phyloP scores from a whole-genome alignment of 2,888 invertebrate genomes.

The Heliconius erato region DNA sequence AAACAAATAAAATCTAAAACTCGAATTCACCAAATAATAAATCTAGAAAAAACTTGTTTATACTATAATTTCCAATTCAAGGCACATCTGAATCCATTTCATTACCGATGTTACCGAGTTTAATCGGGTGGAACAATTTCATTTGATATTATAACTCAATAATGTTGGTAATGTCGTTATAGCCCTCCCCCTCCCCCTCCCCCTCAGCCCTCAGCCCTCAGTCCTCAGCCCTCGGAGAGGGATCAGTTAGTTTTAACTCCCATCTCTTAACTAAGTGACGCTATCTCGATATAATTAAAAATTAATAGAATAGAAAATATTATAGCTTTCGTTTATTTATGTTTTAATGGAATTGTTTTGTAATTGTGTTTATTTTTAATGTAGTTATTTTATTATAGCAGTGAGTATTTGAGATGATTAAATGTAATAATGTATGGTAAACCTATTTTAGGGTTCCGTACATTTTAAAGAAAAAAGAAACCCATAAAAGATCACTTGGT shows the following conservation, averaged over 20 bases:
- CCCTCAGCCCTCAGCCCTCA: neutral
- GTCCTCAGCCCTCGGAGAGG: neutral
- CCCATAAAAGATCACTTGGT: no score
- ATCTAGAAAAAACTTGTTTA: constrained; percentile 24
- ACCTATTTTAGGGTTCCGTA: no score
- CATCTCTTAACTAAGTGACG: constrained; percentile 32
- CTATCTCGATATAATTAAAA: constrained; percentile 52
- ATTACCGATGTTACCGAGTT: constrained; percentile 53
- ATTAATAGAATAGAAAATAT: constrained; percentile 48
- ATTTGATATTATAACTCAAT: constrained; percentile 61
- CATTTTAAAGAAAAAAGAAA: no score
- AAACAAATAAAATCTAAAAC: neutral
- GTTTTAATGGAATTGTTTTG: constrained; percentile 17
- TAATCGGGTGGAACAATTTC: constrained; percentile 74
- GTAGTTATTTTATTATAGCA: neutral
- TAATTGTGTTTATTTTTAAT: neutral
- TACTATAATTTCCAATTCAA: constrained; percentile 6
- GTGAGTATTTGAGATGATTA: neutral
- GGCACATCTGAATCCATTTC: constrained; percentile 29
- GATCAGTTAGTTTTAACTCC: constrained; percentile 48
- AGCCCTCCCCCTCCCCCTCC: constrained; percentile 27
- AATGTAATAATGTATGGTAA: no score
- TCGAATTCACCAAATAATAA: constrained; percentile 4
- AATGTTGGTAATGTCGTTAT: constrained; percentile 52
- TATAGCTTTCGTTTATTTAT: constrained; percentile 25